A percentile compares a stretch with the other conserved stretches of the same genome.
These are phyloP conservation scores for Heterotilapia buettikoferi DNA, from an alignment of 2,113 vertebrate genomes.

Conservation along the genomic window DNA sequence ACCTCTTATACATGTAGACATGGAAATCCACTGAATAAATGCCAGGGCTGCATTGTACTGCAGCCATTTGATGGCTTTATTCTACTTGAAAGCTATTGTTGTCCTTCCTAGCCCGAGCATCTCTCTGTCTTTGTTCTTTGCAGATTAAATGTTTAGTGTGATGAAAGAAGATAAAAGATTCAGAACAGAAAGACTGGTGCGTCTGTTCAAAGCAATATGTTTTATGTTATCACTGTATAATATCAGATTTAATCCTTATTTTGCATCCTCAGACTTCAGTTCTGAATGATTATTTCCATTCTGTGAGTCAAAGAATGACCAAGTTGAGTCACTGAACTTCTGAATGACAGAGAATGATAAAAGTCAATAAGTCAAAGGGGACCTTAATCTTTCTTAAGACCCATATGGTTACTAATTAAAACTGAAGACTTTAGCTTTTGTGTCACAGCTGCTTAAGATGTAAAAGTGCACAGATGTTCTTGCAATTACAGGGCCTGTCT, in stretches of 20 bases:
- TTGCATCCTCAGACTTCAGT: neutral
- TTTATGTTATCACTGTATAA: neutral
- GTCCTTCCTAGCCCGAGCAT: conserved; percentile 30
- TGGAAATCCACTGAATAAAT: conserved; percentile 57
- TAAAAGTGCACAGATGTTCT: conserved; percentile 75
- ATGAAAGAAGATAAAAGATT: neutral
- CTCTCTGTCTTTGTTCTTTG: conserved; percentile 6
- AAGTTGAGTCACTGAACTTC: conserved; percentile 8
- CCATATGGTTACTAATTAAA: conserved; percentile 55
- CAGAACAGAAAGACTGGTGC: neutral
- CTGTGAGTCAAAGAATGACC: neutral
- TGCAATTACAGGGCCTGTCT: conserved; percentile 60
- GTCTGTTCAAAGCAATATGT: neutral
- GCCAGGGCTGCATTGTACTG: neutral
- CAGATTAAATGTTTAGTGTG: neutral
- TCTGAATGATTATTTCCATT: neutral
- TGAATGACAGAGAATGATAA: neutral
- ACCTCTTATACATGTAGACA: conserved; percentile 46
- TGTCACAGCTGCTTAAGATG: conserved; percentile 52
- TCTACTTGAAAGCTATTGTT: conserved; percentile 40
- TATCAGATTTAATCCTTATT: neutral
- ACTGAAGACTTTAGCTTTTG: conserved; percentile 40
- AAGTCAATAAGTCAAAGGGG: neutral
- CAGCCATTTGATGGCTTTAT: conserved; percentile 21
- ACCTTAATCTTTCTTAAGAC: conserved; percentile 28